phyloP scores from a whole-genome alignment of 2,113 vertebrate genomes.

The Varanus komodoensis region DNA sequence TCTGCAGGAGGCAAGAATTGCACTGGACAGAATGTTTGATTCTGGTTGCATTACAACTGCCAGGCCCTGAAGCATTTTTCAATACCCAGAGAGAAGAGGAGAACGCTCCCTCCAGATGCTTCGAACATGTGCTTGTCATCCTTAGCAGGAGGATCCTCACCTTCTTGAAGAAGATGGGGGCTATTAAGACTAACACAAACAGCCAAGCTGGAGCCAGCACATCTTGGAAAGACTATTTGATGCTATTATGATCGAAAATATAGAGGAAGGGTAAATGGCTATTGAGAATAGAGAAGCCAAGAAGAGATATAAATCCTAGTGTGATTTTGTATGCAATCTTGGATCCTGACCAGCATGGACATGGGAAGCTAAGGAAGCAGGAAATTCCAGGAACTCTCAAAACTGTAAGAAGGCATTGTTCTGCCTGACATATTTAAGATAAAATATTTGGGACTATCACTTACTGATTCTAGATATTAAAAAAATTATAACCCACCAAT shows the following conservation, averaged over 20 bases:
- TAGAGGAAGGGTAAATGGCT: conserved; percentile 9
- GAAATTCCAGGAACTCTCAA: neutral
- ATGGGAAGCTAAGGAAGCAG: neutral
- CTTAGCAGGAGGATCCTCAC: conserved; percentile 3
- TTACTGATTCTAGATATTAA: neutral
- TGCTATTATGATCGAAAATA: neutral
- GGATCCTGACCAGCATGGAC: neutral
- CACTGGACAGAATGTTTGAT: neutral
- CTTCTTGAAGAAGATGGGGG: conserved; percentile 13
- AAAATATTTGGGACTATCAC: neutral
- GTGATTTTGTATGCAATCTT: neutral
- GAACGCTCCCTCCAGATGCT: conserved; percentile 5
- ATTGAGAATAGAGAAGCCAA: neutral
- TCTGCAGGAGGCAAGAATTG: neutral
- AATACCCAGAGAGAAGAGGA: accelerated
- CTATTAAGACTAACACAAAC: neutral
- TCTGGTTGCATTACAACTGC: conserved; percentile 19
- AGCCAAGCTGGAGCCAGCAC: neutral
- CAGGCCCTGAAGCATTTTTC: conserved; percentile 35
- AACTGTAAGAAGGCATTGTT: neutral
- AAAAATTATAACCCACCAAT: neutral
- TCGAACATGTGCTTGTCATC: neutral
- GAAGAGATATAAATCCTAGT: neutral
- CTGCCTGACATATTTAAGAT: neutral
- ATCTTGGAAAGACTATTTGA: conserved; percentile 23